Evolutionary conservation across 2,888 invertebrate genomes (phyloP).

Genomic region (Coecobrya sp.): DNA sequence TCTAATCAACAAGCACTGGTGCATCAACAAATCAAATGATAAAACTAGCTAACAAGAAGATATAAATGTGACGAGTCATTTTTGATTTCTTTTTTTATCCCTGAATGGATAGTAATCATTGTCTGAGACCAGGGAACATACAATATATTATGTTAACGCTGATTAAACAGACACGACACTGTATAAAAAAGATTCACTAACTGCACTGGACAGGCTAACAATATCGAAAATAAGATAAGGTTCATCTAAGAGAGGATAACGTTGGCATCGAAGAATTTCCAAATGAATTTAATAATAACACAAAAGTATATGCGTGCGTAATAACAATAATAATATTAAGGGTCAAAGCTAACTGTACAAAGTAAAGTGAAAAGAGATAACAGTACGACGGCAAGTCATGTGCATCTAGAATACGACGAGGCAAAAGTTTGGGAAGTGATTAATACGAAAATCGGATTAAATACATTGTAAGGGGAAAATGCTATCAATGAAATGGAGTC

Average conservation of each 20-base stretch:
- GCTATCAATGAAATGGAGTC: conserved; percentile 56
- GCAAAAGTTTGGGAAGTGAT: conserved; percentile 40
- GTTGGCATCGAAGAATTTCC: conserved; percentile 14
- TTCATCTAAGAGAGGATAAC: not conserved
- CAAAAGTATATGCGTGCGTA: not conserved
- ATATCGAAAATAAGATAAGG: conserved; percentile 44
- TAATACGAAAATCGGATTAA: conserved; percentile 61
- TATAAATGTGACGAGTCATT: conserved; percentile 39
- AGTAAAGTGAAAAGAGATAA: too few relatives aligned
- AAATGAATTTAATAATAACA: conserved; percentile 37
- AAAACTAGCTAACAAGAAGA: conserved; percentile 21
- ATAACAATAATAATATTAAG: not conserved
- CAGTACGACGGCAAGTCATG: not conserved
- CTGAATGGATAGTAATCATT: conserved; percentile 1
- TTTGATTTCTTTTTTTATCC: conserved; percentile 24
- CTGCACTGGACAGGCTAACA: conserved; percentile 37
- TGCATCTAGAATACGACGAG: not conserved
- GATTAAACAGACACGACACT: conserved; percentile 34
- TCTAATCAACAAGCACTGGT: not conserved
- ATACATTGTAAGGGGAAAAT: conserved; percentile 46
- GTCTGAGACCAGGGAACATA: conserved; percentile 24
- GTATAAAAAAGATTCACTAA: conserved; percentile 17
- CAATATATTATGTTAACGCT: conserved; percentile 42
- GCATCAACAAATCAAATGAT: not conserved
- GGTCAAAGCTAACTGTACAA: not conserved